Percentiles rank a stretch among this genome's conserved stretches.
phyloP scores from a whole-genome alignment of 1,140 invertebrate genomes.

The Halictus rubicundus region DNA sequence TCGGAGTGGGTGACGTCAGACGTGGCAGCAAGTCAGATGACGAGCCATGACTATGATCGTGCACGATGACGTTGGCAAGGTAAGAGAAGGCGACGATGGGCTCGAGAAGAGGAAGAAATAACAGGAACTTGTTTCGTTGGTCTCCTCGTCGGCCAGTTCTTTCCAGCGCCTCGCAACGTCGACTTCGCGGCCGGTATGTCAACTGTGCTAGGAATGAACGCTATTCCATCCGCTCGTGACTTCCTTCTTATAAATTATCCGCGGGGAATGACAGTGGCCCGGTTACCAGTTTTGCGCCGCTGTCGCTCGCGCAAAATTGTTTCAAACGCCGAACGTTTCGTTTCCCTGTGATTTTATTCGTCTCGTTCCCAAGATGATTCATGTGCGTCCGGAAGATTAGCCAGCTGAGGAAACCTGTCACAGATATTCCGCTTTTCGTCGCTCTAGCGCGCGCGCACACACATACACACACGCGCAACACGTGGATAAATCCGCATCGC shows the following conservation, averaged over 20 bases:
- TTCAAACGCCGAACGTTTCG: not conserved
- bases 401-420: not conserved
- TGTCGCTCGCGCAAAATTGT: not conserved
- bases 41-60: conserved; percentile 41
- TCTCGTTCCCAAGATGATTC: too few relatives aligned
- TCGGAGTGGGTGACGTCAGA: conserved; percentile 55
- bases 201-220: conserved; percentile 14
- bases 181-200: conserved; percentile 18
- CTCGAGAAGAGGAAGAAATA: conserved; percentile 57
- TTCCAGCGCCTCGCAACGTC: conserved; percentile 57
- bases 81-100: conserved; percentile 23
- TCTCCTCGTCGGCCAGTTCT: conserved; percentile 56
- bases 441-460: too few relatives aligned
- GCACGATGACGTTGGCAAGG: conserved; percentile 58
- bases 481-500: not conserved
- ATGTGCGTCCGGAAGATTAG: not conserved
- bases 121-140: conserved; percentile 51
- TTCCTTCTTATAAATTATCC: conserved; percentile 26
- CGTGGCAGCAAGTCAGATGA: conserved; percentile 22
- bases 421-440: not conserved
- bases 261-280: conserved; percentile 55
- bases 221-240: conserved; percentile 34
- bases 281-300: conserved; percentile 31
- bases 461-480: too few relatives aligned
- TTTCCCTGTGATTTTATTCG: not conserved